phyloP scores from a whole-genome alignment of 2,113 vertebrate genomes.

The Phaethornis superciliosus region DNA sequence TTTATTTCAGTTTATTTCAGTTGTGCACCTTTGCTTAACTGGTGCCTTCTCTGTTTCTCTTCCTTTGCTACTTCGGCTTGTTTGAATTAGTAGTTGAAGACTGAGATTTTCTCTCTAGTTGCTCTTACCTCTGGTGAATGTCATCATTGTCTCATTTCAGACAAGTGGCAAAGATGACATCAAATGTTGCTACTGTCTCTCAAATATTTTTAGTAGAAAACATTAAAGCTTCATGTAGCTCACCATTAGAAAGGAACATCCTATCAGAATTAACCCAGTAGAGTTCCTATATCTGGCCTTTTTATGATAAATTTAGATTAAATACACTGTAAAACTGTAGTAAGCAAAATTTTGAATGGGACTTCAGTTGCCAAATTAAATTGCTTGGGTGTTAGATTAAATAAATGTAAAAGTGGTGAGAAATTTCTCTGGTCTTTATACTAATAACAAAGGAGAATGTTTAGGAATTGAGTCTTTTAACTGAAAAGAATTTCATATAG shows the following conservation, averaged over 20 bases:
- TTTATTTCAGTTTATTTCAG: too few relatives aligned
- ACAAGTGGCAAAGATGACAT: not conserved
- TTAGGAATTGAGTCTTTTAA: not conserved
- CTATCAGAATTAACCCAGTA: not conserved
- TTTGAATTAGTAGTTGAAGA: not conserved
- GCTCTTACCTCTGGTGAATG: not conserved
- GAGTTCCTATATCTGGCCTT: not conserved
- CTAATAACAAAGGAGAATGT: not conserved
- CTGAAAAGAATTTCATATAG: not conserved
- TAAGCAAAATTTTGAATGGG: not conserved
- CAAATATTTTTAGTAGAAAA: not conserved
- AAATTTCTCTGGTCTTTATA: not conserved
- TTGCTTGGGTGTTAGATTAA: not conserved
- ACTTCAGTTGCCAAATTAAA: conserved; percentile 3
- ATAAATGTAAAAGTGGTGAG: not conserved
- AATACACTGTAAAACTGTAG: not conserved
- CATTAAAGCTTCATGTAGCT: not conserved
- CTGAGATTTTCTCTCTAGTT: not conserved
- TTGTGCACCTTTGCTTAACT: not conserved
- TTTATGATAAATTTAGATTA: not conserved
- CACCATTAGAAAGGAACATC: too few relatives aligned
- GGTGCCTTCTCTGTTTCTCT: not conserved
- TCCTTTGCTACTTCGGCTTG: not conserved
- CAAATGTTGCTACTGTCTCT: not conserved
- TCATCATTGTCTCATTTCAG: not conserved